These are phyloP conservation scores for Idaea straminata DNA, from an alignment of 2,888 invertebrate species.

Conservation along the genomic window DNA sequence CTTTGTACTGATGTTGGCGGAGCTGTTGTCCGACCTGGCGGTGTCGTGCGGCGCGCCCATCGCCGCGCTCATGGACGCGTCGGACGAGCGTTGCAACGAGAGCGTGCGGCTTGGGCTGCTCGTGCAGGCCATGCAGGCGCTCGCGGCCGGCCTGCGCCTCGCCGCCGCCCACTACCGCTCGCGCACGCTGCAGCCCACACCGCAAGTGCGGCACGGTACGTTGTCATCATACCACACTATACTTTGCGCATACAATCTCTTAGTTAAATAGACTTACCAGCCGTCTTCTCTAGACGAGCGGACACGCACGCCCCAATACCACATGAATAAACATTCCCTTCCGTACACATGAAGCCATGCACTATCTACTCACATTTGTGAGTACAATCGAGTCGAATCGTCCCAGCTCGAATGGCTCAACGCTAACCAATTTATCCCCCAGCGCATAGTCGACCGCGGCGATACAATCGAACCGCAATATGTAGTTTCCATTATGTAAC, in stretches of 20 bases:
- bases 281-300: no score
- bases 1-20: constrained; percentile 97
- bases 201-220: constrained; percentile 93
- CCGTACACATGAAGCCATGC: no score
- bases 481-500: no score
- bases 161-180: constrained; percentile 92
- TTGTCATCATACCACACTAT: constrained; percentile 8
- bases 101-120: constrained; percentile 89
- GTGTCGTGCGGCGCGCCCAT: constrained; percentile 89
- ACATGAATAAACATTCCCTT: no score
- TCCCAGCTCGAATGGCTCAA: no score
- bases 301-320: no score
- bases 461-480: no score
- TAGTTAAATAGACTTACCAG: no score
- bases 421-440: no score
- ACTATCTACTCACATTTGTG: no score
- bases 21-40: constrained; percentile 95
- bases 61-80: constrained; percentile 81
- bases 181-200: constrained; percentile 93
- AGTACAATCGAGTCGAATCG: no score
- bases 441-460: no score
- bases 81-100: constrained; percentile 64
- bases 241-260: not conserved
- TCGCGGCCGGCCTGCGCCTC: constrained; percentile 95
- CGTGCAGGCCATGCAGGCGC: constrained; percentile 94